phyloP scores from a whole-genome alignment of 1,140 invertebrate genomes.

The Papilio xuthus region DNA sequence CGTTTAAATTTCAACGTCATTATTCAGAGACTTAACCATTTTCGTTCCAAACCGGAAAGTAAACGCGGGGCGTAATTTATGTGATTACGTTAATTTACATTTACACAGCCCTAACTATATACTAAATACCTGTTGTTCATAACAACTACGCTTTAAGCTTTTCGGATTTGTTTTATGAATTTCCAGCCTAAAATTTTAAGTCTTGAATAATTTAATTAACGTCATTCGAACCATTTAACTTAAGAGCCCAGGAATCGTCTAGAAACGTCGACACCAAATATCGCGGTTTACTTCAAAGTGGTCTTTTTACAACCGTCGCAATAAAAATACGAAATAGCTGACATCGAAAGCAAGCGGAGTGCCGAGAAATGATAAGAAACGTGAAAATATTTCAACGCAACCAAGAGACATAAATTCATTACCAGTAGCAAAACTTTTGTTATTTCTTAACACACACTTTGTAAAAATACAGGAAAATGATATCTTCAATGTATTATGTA shows the following conservation, averaged over 20 bases:
- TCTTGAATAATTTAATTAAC: not conserved
- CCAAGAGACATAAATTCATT: not conserved
- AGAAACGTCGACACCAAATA: not conserved
- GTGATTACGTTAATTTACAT: conserved; percentile 11
- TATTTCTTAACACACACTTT: not conserved
- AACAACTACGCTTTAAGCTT: not conserved
- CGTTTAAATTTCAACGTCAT: not conserved
- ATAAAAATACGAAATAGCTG: not conserved
- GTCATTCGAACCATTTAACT: too few species aligned
- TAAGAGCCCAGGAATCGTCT: not conserved
- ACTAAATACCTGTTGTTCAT: conserved; percentile 1
- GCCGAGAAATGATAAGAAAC: not conserved
- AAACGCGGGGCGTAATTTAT: conserved; percentile 1
- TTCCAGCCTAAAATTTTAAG: not conserved
- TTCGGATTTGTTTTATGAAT: not conserved
- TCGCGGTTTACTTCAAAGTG: not conserved
- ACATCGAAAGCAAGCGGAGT: not conserved
- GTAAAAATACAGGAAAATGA: not conserved
- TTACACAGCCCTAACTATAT: not conserved
- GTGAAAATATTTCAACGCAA: not conserved
- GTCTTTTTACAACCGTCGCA: conserved; percentile 4
- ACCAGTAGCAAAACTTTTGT: not conserved
- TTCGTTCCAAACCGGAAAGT: conserved; percentile 15
- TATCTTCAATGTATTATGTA: too few species aligned
- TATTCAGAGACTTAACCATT: conserved; percentile 19